These are phyloP conservation scores for Hydrochoerus hydrochaeris DNA, from an alignment of 2,113 vertebrate species.

Conservation along the genomic window DNA sequence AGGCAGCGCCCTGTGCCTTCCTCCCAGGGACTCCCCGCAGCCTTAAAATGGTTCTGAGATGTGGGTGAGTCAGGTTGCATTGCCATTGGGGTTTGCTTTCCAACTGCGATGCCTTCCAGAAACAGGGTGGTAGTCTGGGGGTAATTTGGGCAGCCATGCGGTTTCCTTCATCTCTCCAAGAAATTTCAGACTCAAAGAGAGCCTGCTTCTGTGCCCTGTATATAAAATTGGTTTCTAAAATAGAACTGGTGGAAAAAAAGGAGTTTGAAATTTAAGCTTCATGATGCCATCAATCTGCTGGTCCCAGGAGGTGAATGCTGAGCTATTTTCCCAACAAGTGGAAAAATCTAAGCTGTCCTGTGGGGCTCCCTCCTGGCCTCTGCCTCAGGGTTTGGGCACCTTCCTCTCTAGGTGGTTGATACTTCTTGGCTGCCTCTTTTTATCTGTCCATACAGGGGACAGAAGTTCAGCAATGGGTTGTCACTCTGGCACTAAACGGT, in stretches of 20 bases:
- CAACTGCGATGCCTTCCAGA: not conserved
- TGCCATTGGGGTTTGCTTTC: not conserved
- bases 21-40: rapidly evolving
- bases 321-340: constrained; percentile 54
- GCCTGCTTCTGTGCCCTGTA: not conserved
- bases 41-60: not conserved
- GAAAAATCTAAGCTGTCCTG: constrained; percentile 13
- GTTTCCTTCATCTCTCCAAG: not conserved
- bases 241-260: not conserved
- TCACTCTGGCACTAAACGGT: not conserved
- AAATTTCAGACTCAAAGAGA: not conserved
- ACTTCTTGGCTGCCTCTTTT: not conserved
- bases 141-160: not conserved
- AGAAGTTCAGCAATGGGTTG: not conserved
- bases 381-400: not conserved
- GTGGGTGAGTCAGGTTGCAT: not conserved
- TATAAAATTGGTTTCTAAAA: constrained; percentile 40
- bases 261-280: not conserved
- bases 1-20: not conserved
- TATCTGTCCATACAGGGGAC: not conserved
- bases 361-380: not conserved
- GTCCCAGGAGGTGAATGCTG: not conserved
- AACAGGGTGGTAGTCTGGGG: not conserved
- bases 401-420: not conserved
- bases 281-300: not conserved